Conservation (phyloP, 1,140 invertebrate species). For the Drosophila setifemur region DNA sequence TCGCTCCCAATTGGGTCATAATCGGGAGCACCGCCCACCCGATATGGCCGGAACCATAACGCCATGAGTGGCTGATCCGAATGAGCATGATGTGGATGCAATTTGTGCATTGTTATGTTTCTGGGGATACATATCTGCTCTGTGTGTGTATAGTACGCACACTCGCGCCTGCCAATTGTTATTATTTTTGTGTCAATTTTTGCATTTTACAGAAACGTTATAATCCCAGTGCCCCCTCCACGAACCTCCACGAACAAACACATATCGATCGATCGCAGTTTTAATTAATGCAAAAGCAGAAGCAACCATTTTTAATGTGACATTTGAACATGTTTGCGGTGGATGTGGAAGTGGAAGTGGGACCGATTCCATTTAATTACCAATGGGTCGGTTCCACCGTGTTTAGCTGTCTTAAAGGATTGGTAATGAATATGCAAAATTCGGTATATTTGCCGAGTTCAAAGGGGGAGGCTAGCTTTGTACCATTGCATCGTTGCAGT, state of each 20-base stretch:
- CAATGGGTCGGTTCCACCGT: constrained; percentile 2
- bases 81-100: constrained; percentile 17
- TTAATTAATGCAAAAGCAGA: constrained; percentile 52
- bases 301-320: constrained; percentile 57
- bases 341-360: constrained; percentile 25
- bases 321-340: constrained; percentile 54
- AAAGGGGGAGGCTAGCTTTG: neutral
- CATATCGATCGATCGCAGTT: constrained; percentile 19
- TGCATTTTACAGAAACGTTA: constrained; percentile 40
- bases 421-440: constrained; percentile 17
- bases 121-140: constrained; percentile 26
- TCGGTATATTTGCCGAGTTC: too few relatives aligned
- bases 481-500: neutral
- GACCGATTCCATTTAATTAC: constrained; percentile 51
- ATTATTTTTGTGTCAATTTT: constrained; percentile 60
- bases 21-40: constrained; percentile 2
- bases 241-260: neutral
- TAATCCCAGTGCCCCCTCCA: constrained; percentile 32
- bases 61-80: neutral
- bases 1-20: constrained; percentile 19
- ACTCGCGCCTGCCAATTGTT: constrained; percentile 38
- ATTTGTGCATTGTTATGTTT: constrained; percentile 42
- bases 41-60: constrained; percentile 7
- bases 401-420: constrained; percentile 53
- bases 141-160: constrained; percentile 13